These are phyloP conservation scores for Ennomos erosarius DNA, from an alignment of 2,888 invertebrate species.

Conservation along the genomic window DNA sequence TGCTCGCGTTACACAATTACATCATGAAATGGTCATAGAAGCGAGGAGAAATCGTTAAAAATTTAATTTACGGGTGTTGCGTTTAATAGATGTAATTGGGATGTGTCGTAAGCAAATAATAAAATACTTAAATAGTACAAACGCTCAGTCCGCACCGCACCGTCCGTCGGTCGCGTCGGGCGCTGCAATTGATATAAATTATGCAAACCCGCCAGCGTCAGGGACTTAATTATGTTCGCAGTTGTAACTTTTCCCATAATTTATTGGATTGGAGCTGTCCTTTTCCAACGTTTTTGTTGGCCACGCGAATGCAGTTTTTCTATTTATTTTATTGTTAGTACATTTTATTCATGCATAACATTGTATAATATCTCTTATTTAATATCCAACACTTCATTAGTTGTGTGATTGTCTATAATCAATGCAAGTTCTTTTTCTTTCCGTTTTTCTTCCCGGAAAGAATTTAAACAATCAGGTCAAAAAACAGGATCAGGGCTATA, in stretches of 20 bases:
- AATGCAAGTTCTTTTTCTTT: too few species aligned
- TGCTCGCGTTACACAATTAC: slow-evolving; percentile 40
- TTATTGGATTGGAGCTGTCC: slow-evolving; percentile 34
- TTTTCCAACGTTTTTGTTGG: slow-evolving; percentile 26
- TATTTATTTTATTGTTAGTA: background rate
- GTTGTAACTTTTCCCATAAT: slow-evolving; percentile 58
- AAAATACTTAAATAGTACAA: slow-evolving; percentile 39
- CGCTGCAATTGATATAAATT: slow-evolving; percentile 59
- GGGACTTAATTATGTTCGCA: slow-evolving; percentile 46
- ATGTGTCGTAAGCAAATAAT: slow-evolving; percentile 53
- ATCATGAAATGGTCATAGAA: slow-evolving; percentile 43
- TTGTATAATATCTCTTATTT: too few species aligned
- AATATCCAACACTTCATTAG: too few species aligned
- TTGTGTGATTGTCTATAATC: too few species aligned
- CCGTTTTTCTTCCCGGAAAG: background rate
- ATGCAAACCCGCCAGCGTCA: slow-evolving; percentile 50
- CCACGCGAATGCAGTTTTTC: slow-evolving; percentile 1
- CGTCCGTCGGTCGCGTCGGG: too few species aligned
- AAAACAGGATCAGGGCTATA: too few species aligned
- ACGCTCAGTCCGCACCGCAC: background rate
- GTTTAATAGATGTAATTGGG: slow-evolving; percentile 50
- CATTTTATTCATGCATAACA: too few species aligned
- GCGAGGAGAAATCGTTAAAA: slow-evolving; percentile 25
- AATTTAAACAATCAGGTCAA: background rate
- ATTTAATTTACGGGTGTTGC: slow-evolving; percentile 21